Percentiles rank a stretch among this genome's conserved stretches.
Evolutionary conservation across 2,113 vertebrate genomes (phyloP).

Genomic region (Zosterops hypoxanthus): DNA sequence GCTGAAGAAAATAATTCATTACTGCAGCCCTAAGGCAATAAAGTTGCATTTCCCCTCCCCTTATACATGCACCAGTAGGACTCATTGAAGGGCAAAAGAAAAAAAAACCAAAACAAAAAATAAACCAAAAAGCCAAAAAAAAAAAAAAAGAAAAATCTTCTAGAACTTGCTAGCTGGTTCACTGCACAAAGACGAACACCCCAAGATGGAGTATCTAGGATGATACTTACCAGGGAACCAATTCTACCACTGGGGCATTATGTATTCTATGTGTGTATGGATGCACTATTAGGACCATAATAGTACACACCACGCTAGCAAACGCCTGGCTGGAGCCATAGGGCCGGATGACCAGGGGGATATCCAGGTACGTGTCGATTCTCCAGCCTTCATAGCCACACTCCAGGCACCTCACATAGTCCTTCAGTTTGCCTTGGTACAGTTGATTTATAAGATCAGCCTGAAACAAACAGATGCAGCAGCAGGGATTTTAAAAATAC

Average conservation of each 20-base stretch:
- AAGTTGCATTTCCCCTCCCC: slow-evolving; percentile 53
- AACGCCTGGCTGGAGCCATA: slow-evolving; percentile 96
- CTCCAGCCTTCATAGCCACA: slow-evolving; percentile 98
- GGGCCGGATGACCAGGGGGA: slow-evolving; percentile 96
- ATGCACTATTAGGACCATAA: slow-evolving; percentile 76
- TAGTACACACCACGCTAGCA: slow-evolving; percentile 94
- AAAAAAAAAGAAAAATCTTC: slow-evolving; percentile 60
- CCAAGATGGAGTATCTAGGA: slow-evolving; percentile 82
- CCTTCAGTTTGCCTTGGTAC: slow-evolving; percentile 98
- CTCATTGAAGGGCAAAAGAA: slow-evolving; percentile 75
- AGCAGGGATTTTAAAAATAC: background rate
- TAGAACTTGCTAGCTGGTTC: slow-evolving; percentile 77
- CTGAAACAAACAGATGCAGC: slow-evolving; percentile 72
- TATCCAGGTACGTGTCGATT: slow-evolving; percentile 97
- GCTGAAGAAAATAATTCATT: slow-evolving; percentile 51
- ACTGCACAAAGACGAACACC: slow-evolving; percentile 79
- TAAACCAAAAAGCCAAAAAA: slow-evolving; percentile 53
- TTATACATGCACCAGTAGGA: slow-evolving; percentile 79
- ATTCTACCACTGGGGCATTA: slow-evolving; percentile 74
- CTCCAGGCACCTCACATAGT: slow-evolving; percentile 97
- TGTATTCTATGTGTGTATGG: slow-evolving; percentile 76
- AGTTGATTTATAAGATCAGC: slow-evolving; percentile 98
- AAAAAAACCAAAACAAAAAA: background rate
- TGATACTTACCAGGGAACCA: slow-evolving; percentile 75
- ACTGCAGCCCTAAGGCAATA: slow-evolving; percentile 53